These are phyloP conservation scores for Silurus asotus DNA, from an alignment of 2,113 vertebrate genomes.

Conservation along the genomic window DNA sequence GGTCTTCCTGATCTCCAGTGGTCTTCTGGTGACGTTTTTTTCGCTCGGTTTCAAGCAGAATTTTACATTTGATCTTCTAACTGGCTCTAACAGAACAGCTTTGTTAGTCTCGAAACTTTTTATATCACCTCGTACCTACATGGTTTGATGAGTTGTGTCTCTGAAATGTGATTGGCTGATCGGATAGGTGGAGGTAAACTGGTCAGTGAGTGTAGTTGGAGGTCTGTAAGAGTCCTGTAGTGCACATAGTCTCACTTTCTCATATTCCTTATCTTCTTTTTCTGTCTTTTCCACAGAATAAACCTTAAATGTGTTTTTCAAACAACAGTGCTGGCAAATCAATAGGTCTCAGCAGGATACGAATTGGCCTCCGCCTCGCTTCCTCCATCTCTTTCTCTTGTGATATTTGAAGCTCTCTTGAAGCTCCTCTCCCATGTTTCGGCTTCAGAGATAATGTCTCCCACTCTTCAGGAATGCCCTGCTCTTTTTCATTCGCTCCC, in stretches of 20 bases:
- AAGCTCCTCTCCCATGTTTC: constrained; percentile 9
- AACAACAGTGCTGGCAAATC: constrained; percentile 5
- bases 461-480: not conserved
- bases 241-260: not conserved
- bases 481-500: not conserved
- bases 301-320: constrained; percentile 34
- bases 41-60: too few relatives aligned
- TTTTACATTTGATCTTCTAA: too few relatives aligned
- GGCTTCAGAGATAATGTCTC: constrained; percentile 1
- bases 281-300: not conserved
- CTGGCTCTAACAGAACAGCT: too few relatives aligned
- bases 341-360: constrained; percentile 28
- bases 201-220: not conserved
- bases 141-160: not conserved
- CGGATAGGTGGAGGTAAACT: not conserved
- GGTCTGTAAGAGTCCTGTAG: not conserved
- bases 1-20: too few relatives aligned
- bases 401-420: constrained; percentile 2
- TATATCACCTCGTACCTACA: not conserved
- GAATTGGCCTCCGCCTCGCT: not conserved
- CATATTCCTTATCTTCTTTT: not conserved
- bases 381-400: not conserved
- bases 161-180: not conserved
- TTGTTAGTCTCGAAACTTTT: too few relatives aligned
- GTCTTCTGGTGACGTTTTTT: too few relatives aligned